Conservation (phyloP, 1,140 invertebrate species). For the Drosophila simulans region DNA sequence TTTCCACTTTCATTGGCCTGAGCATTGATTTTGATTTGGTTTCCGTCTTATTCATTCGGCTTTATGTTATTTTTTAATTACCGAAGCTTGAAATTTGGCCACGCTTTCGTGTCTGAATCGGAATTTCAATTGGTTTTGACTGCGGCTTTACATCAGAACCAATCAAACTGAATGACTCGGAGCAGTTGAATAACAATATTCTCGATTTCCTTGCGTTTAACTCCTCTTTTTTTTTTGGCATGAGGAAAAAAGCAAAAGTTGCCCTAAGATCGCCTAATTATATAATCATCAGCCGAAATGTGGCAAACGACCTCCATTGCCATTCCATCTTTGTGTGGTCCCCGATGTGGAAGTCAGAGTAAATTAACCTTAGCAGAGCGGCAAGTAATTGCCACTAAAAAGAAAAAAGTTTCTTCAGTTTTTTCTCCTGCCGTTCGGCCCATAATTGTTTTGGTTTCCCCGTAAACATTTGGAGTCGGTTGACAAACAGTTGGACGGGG, state of each 20-base stretch:
- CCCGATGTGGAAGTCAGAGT: constrained; percentile 40
- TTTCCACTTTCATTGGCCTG: constrained; percentile 42
- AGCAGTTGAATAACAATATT: constrained; percentile 29
- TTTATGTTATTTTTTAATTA: constrained; percentile 43
- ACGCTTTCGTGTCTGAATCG: constrained; percentile 63
- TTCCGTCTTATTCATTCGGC: constrained; percentile 20
- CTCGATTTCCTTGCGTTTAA: constrained; percentile 14
- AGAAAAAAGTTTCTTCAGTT: constrained; percentile 30
- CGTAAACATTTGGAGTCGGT: constrained; percentile 63
- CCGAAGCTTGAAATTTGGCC: constrained; percentile 40
- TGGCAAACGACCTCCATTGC: constrained; percentile 25
- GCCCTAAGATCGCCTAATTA: constrained; percentile 35
- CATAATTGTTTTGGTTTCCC: constrained; percentile 68
- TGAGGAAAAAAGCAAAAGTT: constrained; percentile 45
- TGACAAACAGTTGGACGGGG: constrained; percentile 63
- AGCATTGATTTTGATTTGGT: constrained; percentile 57
- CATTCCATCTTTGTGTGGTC: constrained; percentile 55
- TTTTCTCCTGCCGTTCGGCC: background rate
- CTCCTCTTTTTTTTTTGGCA: constrained; percentile 6
- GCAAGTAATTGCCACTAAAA: constrained; percentile 59
- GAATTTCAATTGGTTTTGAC: constrained; percentile 62
- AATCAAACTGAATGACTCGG: constrained; percentile 39
- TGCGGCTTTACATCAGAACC: constrained; percentile 50
- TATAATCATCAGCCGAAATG: constrained; percentile 48
- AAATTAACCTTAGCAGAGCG: constrained; percentile 47